These are phyloP conservation scores for Caenorhabditis remanei DNA, from an alignment of 1,140 invertebrate genomes.

Conservation along the genomic window DNA sequence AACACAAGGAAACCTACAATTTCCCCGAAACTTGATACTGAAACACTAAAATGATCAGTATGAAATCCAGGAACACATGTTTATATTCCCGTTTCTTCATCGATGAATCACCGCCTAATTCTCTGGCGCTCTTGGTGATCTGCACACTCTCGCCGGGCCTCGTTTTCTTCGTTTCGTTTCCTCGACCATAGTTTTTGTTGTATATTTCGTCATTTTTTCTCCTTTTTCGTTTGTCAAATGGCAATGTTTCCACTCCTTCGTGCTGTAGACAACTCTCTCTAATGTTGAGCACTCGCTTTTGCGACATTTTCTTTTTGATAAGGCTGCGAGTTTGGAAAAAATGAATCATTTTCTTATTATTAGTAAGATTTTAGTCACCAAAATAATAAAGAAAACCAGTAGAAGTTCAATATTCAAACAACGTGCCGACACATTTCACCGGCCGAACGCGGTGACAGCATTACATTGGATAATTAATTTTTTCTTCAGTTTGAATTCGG, in stretches of 20 bases:
- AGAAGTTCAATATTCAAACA: no score
- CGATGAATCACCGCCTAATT: slow-evolving; percentile 27
- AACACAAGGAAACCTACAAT: no score
- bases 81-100: background rate
- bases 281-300: background rate
- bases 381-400: no score
- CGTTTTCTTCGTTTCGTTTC: background rate
- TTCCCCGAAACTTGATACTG: background rate
- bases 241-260: slow-evolving; percentile 9
- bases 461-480: no score
- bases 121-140: background rate
- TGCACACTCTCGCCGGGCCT: background rate
- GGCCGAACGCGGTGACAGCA: no score
- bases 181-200: background rate
- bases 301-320: slow-evolving; percentile 7
- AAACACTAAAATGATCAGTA: background rate
- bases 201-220: slow-evolving; percentile 31
- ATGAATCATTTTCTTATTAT: background rate
- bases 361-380: no score
- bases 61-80: background rate
- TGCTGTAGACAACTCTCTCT: background rate
- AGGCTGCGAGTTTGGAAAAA: background rate
- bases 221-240: slow-evolving; percentile 12
- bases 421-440: no score
- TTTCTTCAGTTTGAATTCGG: no score